Base-by-base conservation (phyloP, 1,140 invertebrate genomes). In the Medauroidea extradentata region DNA sequence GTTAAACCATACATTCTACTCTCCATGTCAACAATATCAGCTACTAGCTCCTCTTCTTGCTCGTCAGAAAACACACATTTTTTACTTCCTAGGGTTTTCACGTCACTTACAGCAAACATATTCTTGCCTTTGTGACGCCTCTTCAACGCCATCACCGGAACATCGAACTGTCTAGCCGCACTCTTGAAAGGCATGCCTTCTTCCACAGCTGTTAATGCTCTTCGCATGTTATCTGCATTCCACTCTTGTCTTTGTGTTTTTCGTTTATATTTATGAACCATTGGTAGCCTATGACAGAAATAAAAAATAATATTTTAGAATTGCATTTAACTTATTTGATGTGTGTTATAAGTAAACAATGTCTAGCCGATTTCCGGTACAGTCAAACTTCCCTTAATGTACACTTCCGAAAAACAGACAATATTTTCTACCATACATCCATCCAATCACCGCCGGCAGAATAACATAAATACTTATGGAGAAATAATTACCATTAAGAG, bases 31-130 rank as follows among this genome's bases (percentile, higher is more conserved):
- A 54, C 4, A 54, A 54, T 54, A 38, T 29, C 9, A 4, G 34
- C 23, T 21, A 29, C 34, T 19, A 54, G 34, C 50, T 27, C 29
- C 52, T 41, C 5, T 7, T 54, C 29, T 34, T 54, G 52, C 14
- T 54, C 52, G 25, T 54, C 52, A 41, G 52, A n/a, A 54, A 54
- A 54, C 7, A 54, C 52, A 29, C 29, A 39, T 38, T 41, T 14
- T 18, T 16, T 39, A 21, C 42, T 54, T 54, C 52, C 16, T 23
- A 43, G 34, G 5, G 19, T 39, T 14, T 43, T 54, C 25, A 21
- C 42, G 14, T 54, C 14, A 3, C 25, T 41, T 7, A 34, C 4
- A 34, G 29, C 29, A 34, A 34, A 34, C 29, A 34, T 34, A 11
- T 34, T 34, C 29, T 34, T 18, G 9, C 14, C n/a, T 52, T 52